A percentile compares a stretch with the other conserved stretches of the same genome.
These are phyloP conservation scores for Sphecodes monilicornis DNA, from an alignment of 2,888 invertebrate species.

Conservation along the genomic window DNA sequence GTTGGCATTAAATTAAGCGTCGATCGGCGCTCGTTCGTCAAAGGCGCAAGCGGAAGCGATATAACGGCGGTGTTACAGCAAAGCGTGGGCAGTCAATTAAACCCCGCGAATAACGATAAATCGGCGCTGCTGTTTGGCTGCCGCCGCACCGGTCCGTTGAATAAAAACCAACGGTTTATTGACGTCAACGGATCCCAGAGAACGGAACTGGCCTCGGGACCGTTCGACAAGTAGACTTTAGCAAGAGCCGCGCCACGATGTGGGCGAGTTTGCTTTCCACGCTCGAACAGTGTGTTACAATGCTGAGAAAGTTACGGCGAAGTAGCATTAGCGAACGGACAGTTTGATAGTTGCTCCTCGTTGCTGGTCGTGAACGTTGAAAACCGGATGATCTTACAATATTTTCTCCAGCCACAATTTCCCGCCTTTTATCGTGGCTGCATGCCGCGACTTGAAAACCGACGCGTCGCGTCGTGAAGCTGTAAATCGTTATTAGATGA, in stretches of 20 bases:
- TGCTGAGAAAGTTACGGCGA: slow-evolving; percentile 46
- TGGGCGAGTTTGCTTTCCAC: slow-evolving; percentile 43
- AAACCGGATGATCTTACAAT: slow-evolving; percentile 6
- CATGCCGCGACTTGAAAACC: background rate
- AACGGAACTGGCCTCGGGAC: slow-evolving; percentile 10
- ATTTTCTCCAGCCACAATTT: slow-evolving; percentile 21
- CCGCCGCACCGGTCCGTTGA: slow-evolving; percentile 19
- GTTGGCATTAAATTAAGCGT: slow-evolving; percentile 11
- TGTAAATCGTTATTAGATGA: background rate
- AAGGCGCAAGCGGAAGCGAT: slow-evolving; percentile 22
- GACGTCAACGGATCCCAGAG: slow-evolving; percentile 50
- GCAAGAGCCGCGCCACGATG: slow-evolving; percentile 51
- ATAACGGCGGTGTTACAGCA: background rate
- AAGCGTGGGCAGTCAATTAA: slow-evolving; percentile 65
- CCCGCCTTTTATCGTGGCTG: background rate
- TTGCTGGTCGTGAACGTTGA: slow-evolving; percentile 7
- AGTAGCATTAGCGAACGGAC: slow-evolving; percentile 16
- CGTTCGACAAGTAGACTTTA: slow-evolving; percentile 60
- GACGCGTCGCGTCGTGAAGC: background rate
- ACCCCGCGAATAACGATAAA: slow-evolving; percentile 56
- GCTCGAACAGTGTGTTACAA: slow-evolving; percentile 36
- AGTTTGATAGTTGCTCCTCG: slow-evolving; percentile 5
- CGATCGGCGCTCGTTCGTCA: slow-evolving; percentile 47
- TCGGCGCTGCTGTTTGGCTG: slow-evolving; percentile 50
- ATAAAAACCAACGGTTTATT: slow-evolving; percentile 49